Evolutionary conservation across 92 coral and sea anemone genomes (phyloP).

Genomic region (Porites divaricata): DNA sequence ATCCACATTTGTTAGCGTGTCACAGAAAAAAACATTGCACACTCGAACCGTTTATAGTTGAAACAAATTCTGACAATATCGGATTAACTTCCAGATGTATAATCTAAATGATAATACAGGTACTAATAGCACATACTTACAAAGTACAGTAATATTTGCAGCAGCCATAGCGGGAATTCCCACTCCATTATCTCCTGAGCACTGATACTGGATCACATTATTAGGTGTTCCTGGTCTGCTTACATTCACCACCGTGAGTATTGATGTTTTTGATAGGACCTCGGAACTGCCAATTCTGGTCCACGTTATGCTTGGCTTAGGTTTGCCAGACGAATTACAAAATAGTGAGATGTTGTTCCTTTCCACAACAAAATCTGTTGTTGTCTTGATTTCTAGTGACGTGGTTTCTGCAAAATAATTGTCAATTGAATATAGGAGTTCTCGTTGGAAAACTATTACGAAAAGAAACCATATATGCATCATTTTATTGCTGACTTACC

Average conservation of each 20-base stretch:
- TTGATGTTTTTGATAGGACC: background rate
- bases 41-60: too few species aligned
- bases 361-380: background rate
- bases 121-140: background rate
- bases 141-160: background rate
- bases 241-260: background rate
- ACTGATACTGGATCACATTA: background rate
- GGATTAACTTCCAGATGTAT: too few species aligned
- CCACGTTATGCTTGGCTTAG: background rate
- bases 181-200: background rate
- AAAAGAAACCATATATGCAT: too few species aligned
- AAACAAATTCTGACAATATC: too few species aligned
- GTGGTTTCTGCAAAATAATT: background rate
- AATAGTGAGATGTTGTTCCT: background rate
- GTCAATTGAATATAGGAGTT: background rate
- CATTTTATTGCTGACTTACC: background rate
- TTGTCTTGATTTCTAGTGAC: background rate
- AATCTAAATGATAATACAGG: background rate
- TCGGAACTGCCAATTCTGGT: background rate
- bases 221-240: background rate
- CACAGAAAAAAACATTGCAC: too few species aligned
- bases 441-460: too few species aligned
- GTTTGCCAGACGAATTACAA: background rate
- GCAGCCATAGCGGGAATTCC: background rate
- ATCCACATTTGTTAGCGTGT: too few species aligned